Evolutionary conservation across 2,113 vertebrate genomes (phyloP), one percentile per base, ranked within the genome.

Genomic region (Amazona vittata): DNA sequence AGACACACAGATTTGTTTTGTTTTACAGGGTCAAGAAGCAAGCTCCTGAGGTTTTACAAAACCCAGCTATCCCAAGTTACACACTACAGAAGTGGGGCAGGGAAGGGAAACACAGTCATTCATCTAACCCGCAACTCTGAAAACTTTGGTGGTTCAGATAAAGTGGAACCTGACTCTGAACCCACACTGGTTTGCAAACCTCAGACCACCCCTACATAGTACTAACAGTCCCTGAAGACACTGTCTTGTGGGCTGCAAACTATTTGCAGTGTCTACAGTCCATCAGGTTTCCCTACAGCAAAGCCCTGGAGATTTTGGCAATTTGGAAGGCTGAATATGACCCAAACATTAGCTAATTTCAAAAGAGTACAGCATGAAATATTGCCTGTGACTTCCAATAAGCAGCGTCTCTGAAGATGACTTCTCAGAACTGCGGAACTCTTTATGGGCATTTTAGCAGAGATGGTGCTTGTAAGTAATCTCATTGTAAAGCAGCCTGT

Each of bases 381-480:
- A 78, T 44, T 26, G 83, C 96, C 97, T 50, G 85, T 69, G 96
- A 96, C 97, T 98, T 98, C 98, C 98, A 98, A 98, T 98, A 98
- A 98, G 96, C 68, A 71, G 28, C 5, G 35, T 92, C 97, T 97
- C 96, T 3, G 21, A 97, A 95, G 96, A 97, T 77, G 97, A 88
- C 97, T 98, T 98, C 98, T 98, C 95, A 98, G 97, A 97, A 98
- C 87, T 92, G 96, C 91, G 52, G 94, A 96, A 96, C 91, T 96
- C 97, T 97, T 98, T 93, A 98, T 96, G 97, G 97, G 92, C 83
- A 24, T 98, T 97, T 97, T 95, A 98, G 97, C 97, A 47, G 90
- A 95, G 97, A 96, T 89, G 97, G 93, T 93, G 85, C 96, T 97
- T 95, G 94, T 98, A 98, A 98, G 98, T 97, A 97, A 98, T 97